These are phyloP conservation scores for Bombyx mandarina DNA, from an alignment of 1,140 invertebrate genomes.

Conservation along the genomic window DNA sequence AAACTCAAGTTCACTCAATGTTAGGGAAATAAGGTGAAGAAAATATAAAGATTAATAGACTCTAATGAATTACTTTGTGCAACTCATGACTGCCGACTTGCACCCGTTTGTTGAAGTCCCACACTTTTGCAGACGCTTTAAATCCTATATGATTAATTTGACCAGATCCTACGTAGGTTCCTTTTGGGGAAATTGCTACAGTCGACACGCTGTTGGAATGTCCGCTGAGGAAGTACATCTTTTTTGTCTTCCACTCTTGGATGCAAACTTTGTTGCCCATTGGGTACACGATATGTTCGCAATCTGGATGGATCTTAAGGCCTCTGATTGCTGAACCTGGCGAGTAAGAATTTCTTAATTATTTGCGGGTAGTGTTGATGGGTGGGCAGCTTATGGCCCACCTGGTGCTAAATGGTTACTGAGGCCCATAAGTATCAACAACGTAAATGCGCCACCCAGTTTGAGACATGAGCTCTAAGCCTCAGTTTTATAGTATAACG, in stretches of 20 bases:
- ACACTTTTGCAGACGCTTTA: slow-evolving; percentile 88
- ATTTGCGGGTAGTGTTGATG: no score
- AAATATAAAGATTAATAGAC: no score
- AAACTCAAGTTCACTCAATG: no score
- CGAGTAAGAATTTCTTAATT: neutral
- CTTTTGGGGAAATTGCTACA: slow-evolving; percentile 82
- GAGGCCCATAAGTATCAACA: no score
- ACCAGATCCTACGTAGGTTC: slow-evolving; percentile 88
- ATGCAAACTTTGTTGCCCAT: slow-evolving; percentile 89
- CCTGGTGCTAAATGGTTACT: no score
- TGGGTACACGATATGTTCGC: slow-evolving; percentile 84
- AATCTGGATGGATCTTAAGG: slow-evolving; percentile 83
- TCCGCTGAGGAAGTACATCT: slow-evolving; percentile 84
- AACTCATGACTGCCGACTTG: slow-evolving; percentile 80
- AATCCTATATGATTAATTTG: slow-evolving; percentile 93
- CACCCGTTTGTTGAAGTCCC: slow-evolving; percentile 81
- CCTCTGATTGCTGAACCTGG: slow-evolving; percentile 79
- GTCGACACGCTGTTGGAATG: slow-evolving; percentile 89
- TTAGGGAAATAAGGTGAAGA: no score
- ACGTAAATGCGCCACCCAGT: no score
- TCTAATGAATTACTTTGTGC: slow-evolving; percentile 77
- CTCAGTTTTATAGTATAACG: no score
- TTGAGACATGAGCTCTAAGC: no score
- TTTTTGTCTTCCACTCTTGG: slow-evolving; percentile 79
- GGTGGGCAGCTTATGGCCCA: no score